Percentiles rank a stretch among this genome's conserved stretches.
These are phyloP conservation scores for zebrafish (Danio rerio) DNA, from an alignment of 2,113 vertebrate species.

Conservation along the genomic window GRCz12tu NC_133184.1:25388501-25389000, in stretches of 20 bases:
- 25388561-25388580: constrained; percentile 63
- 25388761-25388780: constrained; percentile 68
- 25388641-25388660: constrained; percentile 74
- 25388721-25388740: constrained; percentile 67
- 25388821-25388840: constrained; percentile 60
- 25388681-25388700: constrained; percentile 66
- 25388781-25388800: constrained; percentile 66
- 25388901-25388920: constrained; percentile 61
- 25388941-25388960: constrained; percentile 78
- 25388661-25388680: constrained; percentile 73
- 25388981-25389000: constrained; percentile 55
- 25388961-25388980: constrained; percentile 65
- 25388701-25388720: constrained; percentile 72
- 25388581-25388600: constrained; percentile 60
- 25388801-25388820: constrained; percentile 75
- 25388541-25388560: constrained; percentile 70
- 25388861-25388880: constrained; percentile 59
- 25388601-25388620: constrained; percentile 76
- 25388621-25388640: constrained; percentile 65
- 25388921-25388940: constrained; percentile 63
- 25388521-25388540: constrained; percentile 76
- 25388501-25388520: constrained; percentile 76
- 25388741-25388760: constrained; percentile 74
- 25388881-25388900: constrained; percentile 78
- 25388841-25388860: constrained; percentile 40